phyloP scores from a whole-genome alignment of 2,888 invertebrate genomes.

The Tromatobia lineatoria region DNA sequence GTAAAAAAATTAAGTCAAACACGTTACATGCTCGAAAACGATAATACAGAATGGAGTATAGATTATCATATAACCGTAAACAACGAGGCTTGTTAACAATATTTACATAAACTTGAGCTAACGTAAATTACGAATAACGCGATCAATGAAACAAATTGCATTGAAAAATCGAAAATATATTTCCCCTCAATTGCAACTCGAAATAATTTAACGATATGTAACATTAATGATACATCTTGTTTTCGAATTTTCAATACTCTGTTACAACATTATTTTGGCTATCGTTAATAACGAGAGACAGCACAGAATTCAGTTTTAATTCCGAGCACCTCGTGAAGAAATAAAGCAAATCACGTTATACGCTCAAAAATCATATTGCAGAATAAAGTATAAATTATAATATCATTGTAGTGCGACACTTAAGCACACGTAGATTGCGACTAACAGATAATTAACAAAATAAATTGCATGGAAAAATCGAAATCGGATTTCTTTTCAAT shows the following conservation, averaged over 20 bases:
- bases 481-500: too few species aligned
- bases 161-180: too few species aligned
- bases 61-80: constrained; percentile 42
- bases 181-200: too few species aligned
- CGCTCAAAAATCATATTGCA: neutral
- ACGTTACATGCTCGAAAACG: neutral
- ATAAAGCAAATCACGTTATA: constrained; percentile 17
- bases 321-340: constrained; percentile 23
- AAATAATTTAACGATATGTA: constrained; percentile 17
- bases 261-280: neutral
- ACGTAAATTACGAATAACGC: too few species aligned
- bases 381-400: constrained; percentile 37
- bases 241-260: constrained; percentile 6
- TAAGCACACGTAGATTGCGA: too few species aligned
- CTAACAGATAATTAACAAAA: too few species aligned
- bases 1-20: constrained; percentile 25
- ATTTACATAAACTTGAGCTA: too few species aligned
- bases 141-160: too few species aligned
- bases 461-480: too few species aligned
- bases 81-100: too few species aligned
- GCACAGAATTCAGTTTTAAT: constrained; percentile 12
- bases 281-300: neutral
- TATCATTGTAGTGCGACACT: constrained; percentile 37
- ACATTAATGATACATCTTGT: constrained; percentile 1
- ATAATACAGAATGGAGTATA: constrained; percentile 15